Base-by-base conservation (phyloP, 2,888 invertebrate genomes). In the Willowsia nigromaculata region DNA sequence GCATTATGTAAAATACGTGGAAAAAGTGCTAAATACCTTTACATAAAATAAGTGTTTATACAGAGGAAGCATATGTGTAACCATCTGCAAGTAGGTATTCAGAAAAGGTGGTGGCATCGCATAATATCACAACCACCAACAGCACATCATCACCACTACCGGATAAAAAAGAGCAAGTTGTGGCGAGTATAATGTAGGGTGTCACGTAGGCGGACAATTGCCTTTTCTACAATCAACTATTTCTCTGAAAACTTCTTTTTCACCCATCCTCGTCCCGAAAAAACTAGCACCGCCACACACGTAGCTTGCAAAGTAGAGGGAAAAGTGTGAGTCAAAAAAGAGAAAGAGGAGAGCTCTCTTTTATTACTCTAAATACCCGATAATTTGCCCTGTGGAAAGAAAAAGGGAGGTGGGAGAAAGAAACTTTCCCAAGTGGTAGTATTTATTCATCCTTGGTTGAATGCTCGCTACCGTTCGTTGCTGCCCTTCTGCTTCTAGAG, bases 311-410 rank as follows among this genome's bases (percentile, higher is more conserved):
- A 74, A 71, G n/a, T n/a, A 71, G 18, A 13, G 43, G 22, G 13
- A 37, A 40, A 74, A 15, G 25, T 74, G 43, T 74, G n/a, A 74
- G 74, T n/a, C 47, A 15, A 50, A 33, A 47, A n/a, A n/a, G n/a
- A n/a, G n/a, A n/a, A n/a, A n/a, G n/a, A n/a, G n/a, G n/a, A 47
- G 9, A 62, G 56, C 22, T 1, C 13, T 27, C 81, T 81, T 81
- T 81, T 81, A 40, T 81, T 25, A 27, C 81, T n/a, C 25, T 25
- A 81, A 81, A 27, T 62, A 81, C 81, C 27, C 27, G 9, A 62
- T 47, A 81, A 81, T 81, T 81, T 81, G 27, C 15, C 62, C 81
- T 27, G 43, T 62, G 62, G 81, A 43, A 6, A 43, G 43, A 43
- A 9, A 43, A 43, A 43, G n/a, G n/a, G n/a, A n/a, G n/a, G n/a